Conservation (phyloP, 2,888 invertebrate species). For the Lepidocyrtinus sp. region DNA sequence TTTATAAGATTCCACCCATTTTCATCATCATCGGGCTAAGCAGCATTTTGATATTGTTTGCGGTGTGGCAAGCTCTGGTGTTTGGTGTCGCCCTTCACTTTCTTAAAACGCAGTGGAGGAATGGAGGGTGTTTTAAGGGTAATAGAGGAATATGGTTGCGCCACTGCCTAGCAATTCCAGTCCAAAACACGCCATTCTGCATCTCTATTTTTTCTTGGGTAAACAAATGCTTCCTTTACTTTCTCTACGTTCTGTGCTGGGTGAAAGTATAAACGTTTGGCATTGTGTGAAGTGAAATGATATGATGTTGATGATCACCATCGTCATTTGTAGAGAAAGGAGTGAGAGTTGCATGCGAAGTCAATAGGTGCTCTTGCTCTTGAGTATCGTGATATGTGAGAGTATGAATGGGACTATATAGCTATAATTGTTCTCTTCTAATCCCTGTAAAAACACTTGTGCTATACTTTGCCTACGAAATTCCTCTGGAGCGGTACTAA, state of each 20-base stretch:
- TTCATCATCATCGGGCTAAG: background rate
- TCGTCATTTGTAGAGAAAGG: constrained; percentile 6
- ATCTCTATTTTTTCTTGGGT: background rate
- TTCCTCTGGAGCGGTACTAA: too few relatives aligned
- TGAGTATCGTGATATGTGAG: too few relatives aligned
- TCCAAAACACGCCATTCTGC: background rate
- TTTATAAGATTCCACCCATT: constrained; percentile 6
- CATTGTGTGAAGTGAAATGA: background rate
- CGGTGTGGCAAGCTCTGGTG: too few relatives aligned
- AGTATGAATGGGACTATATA: too few relatives aligned
- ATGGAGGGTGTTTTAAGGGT: constrained; percentile 3
- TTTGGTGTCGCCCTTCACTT: too few relatives aligned
- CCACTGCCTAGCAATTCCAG: background rate
- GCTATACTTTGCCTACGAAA: too few relatives aligned
- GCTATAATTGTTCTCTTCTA: too few relatives aligned
- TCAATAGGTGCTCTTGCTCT: too few relatives aligned
- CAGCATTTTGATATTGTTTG: background rate
- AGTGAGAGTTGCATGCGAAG: background rate
- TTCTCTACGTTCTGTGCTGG: too few relatives aligned
- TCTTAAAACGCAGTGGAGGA: background rate
- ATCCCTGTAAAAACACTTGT: too few relatives aligned
- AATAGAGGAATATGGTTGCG: constrained; percentile 6
- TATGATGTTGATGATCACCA: background rate
- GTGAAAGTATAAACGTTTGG: background rate
- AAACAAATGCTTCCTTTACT: background rate